These are phyloP conservation scores for Nothobranchius kuhntae DNA, from an alignment of 2,113 vertebrate species.

Conservation along the genomic window DNA sequence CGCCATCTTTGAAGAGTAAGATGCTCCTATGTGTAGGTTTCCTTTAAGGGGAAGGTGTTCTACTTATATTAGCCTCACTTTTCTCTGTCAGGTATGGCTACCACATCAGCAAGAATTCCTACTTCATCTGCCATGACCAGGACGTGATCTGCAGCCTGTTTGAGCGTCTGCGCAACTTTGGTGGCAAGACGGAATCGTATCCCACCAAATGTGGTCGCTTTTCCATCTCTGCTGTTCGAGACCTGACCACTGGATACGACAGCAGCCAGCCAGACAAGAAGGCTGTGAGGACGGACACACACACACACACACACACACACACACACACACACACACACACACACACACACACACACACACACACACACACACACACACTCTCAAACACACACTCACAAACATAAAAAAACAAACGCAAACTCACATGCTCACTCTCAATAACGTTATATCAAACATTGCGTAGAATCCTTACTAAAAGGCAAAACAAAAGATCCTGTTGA, in stretches of 20 bases:
- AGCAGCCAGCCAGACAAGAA: constrained; percentile 87
- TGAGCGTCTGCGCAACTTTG: constrained; percentile 87
- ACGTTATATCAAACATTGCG: no score
- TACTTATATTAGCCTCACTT: background rate
- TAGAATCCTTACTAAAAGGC: no score
- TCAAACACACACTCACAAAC: no score
- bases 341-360: no score
- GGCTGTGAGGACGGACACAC: constrained; percentile 81
- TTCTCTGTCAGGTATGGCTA: constrained; percentile 87
- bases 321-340: no score
- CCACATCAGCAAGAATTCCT: constrained; percentile 93
- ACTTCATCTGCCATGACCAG: constrained; percentile 95
- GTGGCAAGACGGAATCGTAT: constrained; percentile 81
- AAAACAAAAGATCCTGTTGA: no score
- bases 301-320: background rate
- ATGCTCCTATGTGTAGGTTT: background rate
- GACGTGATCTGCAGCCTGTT: constrained; percentile 85
- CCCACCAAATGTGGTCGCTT: constrained; percentile 88
- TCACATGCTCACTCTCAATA: no score
- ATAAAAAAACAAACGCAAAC: no score
- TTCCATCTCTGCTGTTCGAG: constrained; percentile 85
- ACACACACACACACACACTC: no score
- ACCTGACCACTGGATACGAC: constrained; percentile 94
- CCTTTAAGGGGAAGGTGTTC: background rate
- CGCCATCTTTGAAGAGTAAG: constrained; percentile 91